A percentile compares a stretch with the other conserved stretches of the same genome.
Conservation (phyloP, 2,113 vertebrate genomes). For the Mobula hypostoma region DNA sequence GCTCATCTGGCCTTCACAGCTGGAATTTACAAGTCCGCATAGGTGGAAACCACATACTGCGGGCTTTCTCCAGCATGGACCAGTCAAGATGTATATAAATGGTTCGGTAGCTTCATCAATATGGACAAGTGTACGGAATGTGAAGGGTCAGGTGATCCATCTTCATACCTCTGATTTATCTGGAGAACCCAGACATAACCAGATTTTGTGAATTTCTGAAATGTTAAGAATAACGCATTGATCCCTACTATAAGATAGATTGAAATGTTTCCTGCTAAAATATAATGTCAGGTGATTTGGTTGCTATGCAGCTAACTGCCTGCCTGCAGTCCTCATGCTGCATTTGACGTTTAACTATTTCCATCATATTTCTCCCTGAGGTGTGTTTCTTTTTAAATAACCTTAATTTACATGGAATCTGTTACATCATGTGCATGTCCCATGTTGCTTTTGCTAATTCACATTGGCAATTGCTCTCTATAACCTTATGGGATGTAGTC, state of each 20-base stretch:
- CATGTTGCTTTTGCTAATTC: not conserved
- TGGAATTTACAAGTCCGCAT: too few relatives aligned
- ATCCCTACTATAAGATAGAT: not conserved
- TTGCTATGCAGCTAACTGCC: not conserved
- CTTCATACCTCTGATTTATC: not conserved
- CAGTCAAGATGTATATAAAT: not conserved
- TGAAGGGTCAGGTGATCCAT: too few relatives aligned
- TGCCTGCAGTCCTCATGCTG: not conserved
- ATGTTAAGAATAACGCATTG: not conserved
- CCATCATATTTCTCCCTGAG: not conserved
- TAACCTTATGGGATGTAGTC: not conserved
- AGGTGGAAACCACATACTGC: too few relatives aligned
- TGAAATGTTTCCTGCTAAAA: not conserved
- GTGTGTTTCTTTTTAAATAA: not conserved
- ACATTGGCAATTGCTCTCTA: not conserved
- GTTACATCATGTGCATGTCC: not conserved
- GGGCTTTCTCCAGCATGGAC: too few relatives aligned
- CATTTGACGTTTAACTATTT: not conserved
- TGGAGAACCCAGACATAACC: not conserved
- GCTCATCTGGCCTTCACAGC: too few relatives aligned
- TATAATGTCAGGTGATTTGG: not conserved
- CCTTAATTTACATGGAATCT: not conserved
- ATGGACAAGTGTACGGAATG: too few relatives aligned
- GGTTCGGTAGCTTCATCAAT: not conserved
- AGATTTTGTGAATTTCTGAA: not conserved